A percentile compares a stretch with the other conserved stretches of the same genome.
Evolutionary conservation across 2,888 invertebrate species (phyloP).

Genomic region (Dolichopus griseipennis): DNA sequence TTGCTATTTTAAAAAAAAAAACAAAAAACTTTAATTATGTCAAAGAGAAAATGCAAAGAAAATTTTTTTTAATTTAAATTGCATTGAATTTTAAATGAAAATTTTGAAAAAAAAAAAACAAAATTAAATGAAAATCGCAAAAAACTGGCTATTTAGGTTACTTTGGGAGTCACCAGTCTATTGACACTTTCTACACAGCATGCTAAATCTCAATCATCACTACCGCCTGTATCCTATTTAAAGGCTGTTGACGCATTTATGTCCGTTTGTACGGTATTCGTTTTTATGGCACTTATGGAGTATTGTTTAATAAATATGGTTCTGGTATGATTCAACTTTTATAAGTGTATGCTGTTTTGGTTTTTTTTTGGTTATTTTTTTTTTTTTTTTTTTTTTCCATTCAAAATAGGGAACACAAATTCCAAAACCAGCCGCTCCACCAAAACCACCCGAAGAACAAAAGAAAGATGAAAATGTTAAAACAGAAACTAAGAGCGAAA

Average conservation of each 20-base stretch:
- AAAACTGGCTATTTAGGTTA: constrained; percentile 42
- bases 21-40: background rate
- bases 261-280: constrained; percentile 86
- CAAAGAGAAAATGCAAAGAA: background rate
- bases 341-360: too few species aligned
- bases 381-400: background rate
- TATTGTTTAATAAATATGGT: constrained; percentile 76
- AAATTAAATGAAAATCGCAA: background rate
- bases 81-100: background rate
- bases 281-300: constrained; percentile 90
- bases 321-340: constrained; percentile 36
- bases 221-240: constrained; percentile 87
- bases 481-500: constrained; percentile 27
- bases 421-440: constrained; percentile 31
- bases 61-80: background rate
- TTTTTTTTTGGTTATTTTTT: too few species aligned
- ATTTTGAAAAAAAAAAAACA: background rate
- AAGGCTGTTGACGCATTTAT: constrained; percentile 90
- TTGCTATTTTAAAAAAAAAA: background rate
- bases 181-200: constrained; percentile 85
- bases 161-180: constrained; percentile 82
- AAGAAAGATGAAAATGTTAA: constrained; percentile 20
- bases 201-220: constrained; percentile 80
- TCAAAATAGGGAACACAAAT: constrained; percentile 26
- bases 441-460: constrained; percentile 24